A percentile compares a stretch with the other conserved stretches of the same genome.
Evolutionary conservation across 2,888 invertebrate genomes (phyloP).

Genomic region (Synanthedon vespiformis): DNA sequence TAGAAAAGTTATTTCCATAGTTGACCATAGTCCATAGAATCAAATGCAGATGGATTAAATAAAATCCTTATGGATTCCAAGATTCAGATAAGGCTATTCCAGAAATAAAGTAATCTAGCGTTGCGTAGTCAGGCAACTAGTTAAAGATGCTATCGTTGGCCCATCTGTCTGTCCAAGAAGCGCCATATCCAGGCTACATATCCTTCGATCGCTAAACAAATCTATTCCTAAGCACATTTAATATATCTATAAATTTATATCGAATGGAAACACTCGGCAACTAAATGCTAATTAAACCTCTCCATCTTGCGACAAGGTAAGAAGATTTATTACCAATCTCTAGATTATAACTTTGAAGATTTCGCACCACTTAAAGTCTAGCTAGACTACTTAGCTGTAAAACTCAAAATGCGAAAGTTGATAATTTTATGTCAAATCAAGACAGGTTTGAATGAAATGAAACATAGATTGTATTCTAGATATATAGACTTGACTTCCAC

Average conservation of each 20-base stretch:
- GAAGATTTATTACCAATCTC: slow-evolving; percentile 37
- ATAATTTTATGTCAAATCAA: slow-evolving; percentile 18
- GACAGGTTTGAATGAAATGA: slow-evolving; percentile 19
- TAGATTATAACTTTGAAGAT: slow-evolving; percentile 7
- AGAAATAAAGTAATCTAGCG: slow-evolving; percentile 12
- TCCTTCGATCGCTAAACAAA: slow-evolving; percentile 45
- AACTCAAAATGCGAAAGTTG: not conserved
- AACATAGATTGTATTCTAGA: not conserved
- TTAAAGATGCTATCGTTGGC: slow-evolving; percentile 38
- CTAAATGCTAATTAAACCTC: slow-evolving; percentile 53
- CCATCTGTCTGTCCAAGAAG: slow-evolving; percentile 39
- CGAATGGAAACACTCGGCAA: slow-evolving; percentile 36
- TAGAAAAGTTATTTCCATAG: too few species aligned
- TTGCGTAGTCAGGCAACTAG: slow-evolving; percentile 24
- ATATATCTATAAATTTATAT: slow-evolving; percentile 38
- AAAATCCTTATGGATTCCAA: not conserved
- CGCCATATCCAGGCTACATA: slow-evolving; percentile 47
- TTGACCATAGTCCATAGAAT: too few species aligned
- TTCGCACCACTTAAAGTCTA: not conserved
- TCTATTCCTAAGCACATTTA: slow-evolving; percentile 30
- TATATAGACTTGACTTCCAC: not conserved
- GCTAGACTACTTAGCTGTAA: not conserved
- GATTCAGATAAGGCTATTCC: not conserved
- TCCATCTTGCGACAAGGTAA: slow-evolving; percentile 25
- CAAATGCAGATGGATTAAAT: too few species aligned